Conservation (phyloP, 2,113 vertebrate species). For the Embiotoca jacksoni region DNA sequence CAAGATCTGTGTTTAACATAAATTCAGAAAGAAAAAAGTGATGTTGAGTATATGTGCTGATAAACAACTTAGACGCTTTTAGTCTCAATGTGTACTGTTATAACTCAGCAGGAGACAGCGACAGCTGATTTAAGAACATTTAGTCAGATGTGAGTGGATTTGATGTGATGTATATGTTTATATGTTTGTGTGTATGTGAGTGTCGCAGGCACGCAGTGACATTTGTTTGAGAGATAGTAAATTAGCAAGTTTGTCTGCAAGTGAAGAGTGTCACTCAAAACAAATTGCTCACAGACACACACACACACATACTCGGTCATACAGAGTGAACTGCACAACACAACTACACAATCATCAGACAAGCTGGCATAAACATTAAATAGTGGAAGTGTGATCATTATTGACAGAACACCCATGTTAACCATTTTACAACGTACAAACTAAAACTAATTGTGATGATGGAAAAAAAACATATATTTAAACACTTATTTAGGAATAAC, state of each 20-base stretch:
- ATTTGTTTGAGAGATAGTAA: conserved; percentile 77
- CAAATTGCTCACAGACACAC: conserved; percentile 47
- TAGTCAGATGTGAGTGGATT: conserved; percentile 55
- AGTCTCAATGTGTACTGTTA: neutral
- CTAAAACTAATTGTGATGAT: conserved; percentile 24
- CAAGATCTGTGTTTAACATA: neutral
- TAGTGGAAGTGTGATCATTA: conserved; percentile 46
- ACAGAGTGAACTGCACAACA: neutral
- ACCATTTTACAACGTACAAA: conserved; percentile 31
- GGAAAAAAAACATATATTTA: neutral
- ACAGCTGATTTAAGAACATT: conserved; percentile 51
- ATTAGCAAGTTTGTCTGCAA: conserved; percentile 66
- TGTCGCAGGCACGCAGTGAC: conserved; percentile 48
- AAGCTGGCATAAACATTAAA: conserved; percentile 53
- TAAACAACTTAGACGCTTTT: conserved; percentile 2
- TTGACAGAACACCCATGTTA: conserved; percentile 38
- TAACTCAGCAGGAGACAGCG: conserved; percentile 16
- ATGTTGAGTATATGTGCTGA: neutral
- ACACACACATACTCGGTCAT: neutral
- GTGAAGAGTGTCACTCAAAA: conserved; percentile 71
- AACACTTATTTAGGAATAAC: neutral
- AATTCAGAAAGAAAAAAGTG: neutral
- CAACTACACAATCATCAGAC: conserved; percentile 52
- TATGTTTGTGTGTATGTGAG: conserved; percentile 39
- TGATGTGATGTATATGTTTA: conserved; percentile 11